These are phyloP conservation scores for Andrena chrysosceles DNA, from an alignment of 2,888 invertebrate genomes.

Conservation along the genomic window DNA sequence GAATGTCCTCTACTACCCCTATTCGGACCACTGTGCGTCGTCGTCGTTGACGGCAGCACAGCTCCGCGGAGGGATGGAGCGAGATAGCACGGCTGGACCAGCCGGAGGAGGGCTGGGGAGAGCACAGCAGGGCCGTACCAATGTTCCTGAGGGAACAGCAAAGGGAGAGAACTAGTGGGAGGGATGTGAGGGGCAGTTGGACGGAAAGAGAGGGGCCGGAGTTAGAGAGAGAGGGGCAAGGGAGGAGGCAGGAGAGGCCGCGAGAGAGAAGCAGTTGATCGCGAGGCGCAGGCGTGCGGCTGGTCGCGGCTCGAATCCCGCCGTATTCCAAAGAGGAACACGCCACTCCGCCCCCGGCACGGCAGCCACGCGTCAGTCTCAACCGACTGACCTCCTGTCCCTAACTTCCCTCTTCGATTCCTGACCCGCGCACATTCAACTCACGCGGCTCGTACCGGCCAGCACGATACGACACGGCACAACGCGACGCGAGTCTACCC, in stretches of 20 bases:
- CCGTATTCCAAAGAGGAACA: slow-evolving; percentile 82
- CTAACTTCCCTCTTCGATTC: slow-evolving; percentile 71
- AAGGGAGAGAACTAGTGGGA: slow-evolving; percentile 48
- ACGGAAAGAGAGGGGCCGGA: slow-evolving; percentile 1
- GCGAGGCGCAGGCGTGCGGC: slow-evolving; percentile 81
- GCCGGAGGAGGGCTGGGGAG: slow-evolving; percentile 35
- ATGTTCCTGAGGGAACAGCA: slow-evolving; percentile 69
- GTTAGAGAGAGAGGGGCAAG: slow-evolving; percentile 22
- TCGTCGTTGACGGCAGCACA: slow-evolving; percentile 33
- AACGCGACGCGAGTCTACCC: slow-evolving; percentile 42
- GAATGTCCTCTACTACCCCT: too few species aligned
- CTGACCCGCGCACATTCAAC: slow-evolving; percentile 73
- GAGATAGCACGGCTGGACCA: slow-evolving; percentile 27
- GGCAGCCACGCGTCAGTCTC: slow-evolving; percentile 80
- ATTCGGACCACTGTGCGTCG: too few species aligned
- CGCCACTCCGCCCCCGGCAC: slow-evolving; percentile 83
- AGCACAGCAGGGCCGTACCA: slow-evolving; percentile 67
- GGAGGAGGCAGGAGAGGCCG: slow-evolving; percentile 31
- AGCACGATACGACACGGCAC: neutral
- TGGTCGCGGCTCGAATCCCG: slow-evolving; percentile 79
- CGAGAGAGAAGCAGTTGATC: slow-evolving; percentile 66
- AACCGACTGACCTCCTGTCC: slow-evolving; percentile 80
- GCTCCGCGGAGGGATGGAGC: neutral
- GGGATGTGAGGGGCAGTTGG: slow-evolving; percentile 32
- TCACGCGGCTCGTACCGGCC: slow-evolving; percentile 64